phyloP scores from a whole-genome alignment of 2,113 vertebrate species.

The Arothron firmamentum region DNA sequence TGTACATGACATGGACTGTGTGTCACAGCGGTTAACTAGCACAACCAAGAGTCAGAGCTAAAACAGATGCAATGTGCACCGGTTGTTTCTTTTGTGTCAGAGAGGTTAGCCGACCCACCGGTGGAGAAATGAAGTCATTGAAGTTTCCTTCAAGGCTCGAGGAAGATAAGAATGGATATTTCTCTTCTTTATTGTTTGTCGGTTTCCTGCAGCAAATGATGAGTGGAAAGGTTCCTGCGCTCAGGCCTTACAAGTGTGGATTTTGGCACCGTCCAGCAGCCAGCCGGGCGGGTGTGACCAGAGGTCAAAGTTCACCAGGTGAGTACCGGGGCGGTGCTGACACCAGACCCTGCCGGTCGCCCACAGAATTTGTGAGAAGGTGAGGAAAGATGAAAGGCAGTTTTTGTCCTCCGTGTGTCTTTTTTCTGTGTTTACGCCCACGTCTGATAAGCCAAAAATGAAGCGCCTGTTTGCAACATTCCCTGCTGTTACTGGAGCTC shows the following conservation, averaged over 20 bases:
- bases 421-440: background rate
- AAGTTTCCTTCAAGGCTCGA: slow-evolving; percentile 3
- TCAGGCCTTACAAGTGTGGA: slow-evolving; percentile 37
- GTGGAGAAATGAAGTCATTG: background rate
- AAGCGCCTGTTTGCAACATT: background rate
- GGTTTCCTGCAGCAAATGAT: slow-evolving; percentile 11
- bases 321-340: slow-evolving; percentile 7
- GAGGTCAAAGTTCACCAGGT: slow-evolving; percentile 34
- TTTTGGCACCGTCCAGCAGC: slow-evolving; percentile 24
- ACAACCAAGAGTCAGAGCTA: no score
- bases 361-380: slow-evolving; percentile 25
- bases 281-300: slow-evolving; percentile 4
- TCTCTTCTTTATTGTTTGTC: background rate
- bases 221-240: slow-evolving; percentile 32
- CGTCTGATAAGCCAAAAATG: background rate
- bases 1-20: background rate
- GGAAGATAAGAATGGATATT: background rate
- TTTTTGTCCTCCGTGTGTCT: background rate
- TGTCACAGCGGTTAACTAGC: no score
- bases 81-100: background rate
- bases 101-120: background rate
- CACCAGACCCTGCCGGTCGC: background rate
- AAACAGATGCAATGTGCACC: no score
- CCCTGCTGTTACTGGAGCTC: no score
- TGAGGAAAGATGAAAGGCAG: background rate